Percentiles rank a stretch among this genome's conserved stretches.
These are phyloP conservation scores for Prosapia bicincta DNA, from an alignment of 2,888 invertebrate species.

Conservation along the genomic window DNA sequence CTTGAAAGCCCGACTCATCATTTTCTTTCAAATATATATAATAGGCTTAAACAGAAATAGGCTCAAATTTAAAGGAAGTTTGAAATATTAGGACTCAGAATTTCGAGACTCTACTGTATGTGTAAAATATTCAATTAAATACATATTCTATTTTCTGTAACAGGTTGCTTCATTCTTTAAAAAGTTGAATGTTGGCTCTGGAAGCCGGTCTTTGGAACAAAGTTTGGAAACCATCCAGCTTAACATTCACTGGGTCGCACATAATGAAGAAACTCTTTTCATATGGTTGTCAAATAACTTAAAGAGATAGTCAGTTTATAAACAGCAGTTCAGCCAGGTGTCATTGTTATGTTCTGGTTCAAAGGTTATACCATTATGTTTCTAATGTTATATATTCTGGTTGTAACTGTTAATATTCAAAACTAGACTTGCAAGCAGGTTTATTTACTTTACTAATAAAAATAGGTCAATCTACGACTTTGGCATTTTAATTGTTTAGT, in stretches of 20 bases:
- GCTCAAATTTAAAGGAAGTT: no score
- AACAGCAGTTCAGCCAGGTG: constrained; percentile 18
- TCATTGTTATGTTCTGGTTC: constrained; percentile 16
- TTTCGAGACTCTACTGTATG: no score
- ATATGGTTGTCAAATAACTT: constrained; percentile 51
- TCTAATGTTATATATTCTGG: background rate
- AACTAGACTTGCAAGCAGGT: background rate
- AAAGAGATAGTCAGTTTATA: constrained; percentile 32
- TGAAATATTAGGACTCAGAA: no score
- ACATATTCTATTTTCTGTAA: no score
- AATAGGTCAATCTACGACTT: no score
- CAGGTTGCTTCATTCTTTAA: constrained; percentile 61
- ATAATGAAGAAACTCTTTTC: constrained; percentile 53
- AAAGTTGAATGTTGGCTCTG: constrained; percentile 54
- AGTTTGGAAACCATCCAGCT: constrained; percentile 76
- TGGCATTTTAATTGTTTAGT: no score
- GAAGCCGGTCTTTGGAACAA: constrained; percentile 61
- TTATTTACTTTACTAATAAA: no score
- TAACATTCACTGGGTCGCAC: constrained; percentile 76
- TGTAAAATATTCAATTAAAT: no score
- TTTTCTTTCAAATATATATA: no score
- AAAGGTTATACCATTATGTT: constrained; percentile 19
- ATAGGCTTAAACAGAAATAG: no score
- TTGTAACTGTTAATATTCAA: background rate
- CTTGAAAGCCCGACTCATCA: no score